These are phyloP conservation scores for Altica lythri DNA, from an alignment of 2,888 invertebrate species.

Conservation along the genomic window DNA sequence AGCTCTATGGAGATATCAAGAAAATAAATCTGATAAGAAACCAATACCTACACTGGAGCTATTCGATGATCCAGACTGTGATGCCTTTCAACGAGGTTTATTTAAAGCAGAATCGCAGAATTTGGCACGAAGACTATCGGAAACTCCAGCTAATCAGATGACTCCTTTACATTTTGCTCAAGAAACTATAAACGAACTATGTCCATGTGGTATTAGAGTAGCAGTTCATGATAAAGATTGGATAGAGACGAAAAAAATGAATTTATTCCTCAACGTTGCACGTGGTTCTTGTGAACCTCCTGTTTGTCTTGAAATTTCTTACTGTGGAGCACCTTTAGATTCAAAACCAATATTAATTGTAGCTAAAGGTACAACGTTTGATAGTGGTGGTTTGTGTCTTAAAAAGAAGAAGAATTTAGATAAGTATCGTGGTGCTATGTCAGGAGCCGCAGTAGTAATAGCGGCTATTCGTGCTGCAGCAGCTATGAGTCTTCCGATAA, in stretches of 20 bases:
- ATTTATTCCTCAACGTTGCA: slow-evolving; percentile 69
- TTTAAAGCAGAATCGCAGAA: slow-evolving; percentile 74
- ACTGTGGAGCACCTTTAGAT: slow-evolving; percentile 59
- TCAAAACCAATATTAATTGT: slow-evolving; percentile 67
- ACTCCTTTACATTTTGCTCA: slow-evolving; percentile 76
- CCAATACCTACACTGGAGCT: slow-evolving; percentile 59
- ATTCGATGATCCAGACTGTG: slow-evolving; percentile 61
- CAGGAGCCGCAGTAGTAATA: slow-evolving; percentile 66
- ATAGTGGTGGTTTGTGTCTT: slow-evolving; percentile 56
- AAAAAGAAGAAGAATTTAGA: slow-evolving; percentile 54
- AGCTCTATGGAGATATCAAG: slow-evolving; percentile 66
- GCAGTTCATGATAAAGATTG: slow-evolving; percentile 66
- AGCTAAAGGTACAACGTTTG: slow-evolving; percentile 70
- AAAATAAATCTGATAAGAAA: slow-evolving; percentile 61
- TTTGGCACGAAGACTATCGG: slow-evolving; percentile 72
- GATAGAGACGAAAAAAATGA: slow-evolving; percentile 68
- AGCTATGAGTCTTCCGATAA: slow-evolving; percentile 61
- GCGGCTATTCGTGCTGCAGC: slow-evolving; percentile 61
- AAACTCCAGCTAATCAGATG: slow-evolving; percentile 79
- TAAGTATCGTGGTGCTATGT: slow-evolving; percentile 63
- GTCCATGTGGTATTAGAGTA: slow-evolving; percentile 62
- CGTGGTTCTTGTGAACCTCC: slow-evolving; percentile 71
- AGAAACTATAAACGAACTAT: slow-evolving; percentile 66
- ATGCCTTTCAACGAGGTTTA: slow-evolving; percentile 66
- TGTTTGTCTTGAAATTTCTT: slow-evolving; percentile 67